Evolutionary conservation across 2,797 vertebrate genomes (phyloP).

Genomic region (Anguilla pacifica): DNA sequence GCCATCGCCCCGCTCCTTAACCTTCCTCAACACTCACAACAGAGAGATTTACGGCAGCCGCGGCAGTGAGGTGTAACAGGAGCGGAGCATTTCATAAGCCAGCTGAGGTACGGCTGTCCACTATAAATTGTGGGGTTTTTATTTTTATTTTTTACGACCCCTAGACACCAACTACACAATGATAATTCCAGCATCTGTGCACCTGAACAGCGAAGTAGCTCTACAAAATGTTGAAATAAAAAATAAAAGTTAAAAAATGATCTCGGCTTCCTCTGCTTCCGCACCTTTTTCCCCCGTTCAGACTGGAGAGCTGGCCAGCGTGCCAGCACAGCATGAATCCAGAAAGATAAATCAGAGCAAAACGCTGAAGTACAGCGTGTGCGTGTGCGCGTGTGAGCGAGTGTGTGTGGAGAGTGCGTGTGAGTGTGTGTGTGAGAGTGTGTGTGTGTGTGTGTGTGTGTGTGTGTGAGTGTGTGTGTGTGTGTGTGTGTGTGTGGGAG

Average conservation of each 20-base stretch:
- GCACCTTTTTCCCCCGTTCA: no score
- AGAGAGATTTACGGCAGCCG: not conserved
- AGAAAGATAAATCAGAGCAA: no score
- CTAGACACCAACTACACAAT: not conserved
- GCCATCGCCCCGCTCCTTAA: constrained; percentile 25
- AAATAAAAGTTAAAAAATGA: not conserved
- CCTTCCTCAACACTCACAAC: not conserved
- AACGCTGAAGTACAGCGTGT: no score
- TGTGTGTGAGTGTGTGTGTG: no score
- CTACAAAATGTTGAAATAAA: not conserved
- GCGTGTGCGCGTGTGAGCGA: no score
- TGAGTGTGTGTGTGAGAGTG: no score
- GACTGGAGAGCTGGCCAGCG: no score
- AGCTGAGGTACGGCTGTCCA: not conserved
- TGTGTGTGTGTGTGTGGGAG: no score
- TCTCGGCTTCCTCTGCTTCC: no score
- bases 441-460: no score
- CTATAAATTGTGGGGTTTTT: not conserved
- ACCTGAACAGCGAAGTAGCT: not conserved
- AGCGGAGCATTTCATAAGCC: not conserved
- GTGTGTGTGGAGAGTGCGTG: no score
- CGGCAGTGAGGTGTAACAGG: not conserved
- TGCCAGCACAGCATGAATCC: no score
- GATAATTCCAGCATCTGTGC: not conserved
- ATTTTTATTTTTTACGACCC: not conserved